A percentile compares a stretch with the other conserved stretches of the same genome.
These are phyloP conservation scores for Mystacides longicornis DNA, from an alignment of 2,888 invertebrate species.

Conservation along the genomic window DNA sequence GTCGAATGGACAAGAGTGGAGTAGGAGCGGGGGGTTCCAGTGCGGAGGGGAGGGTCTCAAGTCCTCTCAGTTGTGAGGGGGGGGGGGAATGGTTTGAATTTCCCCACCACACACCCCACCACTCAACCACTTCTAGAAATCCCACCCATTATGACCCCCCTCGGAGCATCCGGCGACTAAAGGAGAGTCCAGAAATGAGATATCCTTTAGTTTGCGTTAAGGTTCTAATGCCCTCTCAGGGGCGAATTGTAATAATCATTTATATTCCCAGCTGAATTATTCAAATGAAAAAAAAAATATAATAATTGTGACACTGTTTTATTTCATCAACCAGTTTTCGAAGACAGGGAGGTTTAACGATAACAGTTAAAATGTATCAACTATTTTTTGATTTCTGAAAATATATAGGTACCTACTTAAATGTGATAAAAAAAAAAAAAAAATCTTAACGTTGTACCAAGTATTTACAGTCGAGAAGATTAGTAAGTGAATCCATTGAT, in stretches of 20 bases:
- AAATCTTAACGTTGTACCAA: too few relatives aligned
- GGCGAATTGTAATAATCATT: conserved; percentile 7
- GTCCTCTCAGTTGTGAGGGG: conserved; percentile 1
- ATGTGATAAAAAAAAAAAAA: too few relatives aligned
- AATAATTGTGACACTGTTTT: too few relatives aligned
- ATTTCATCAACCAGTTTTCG: too few relatives aligned
- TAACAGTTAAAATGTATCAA: too few relatives aligned
- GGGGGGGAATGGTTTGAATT: conserved; percentile 4
- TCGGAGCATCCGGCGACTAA: conserved; percentile 13
- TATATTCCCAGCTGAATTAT: too few relatives aligned
- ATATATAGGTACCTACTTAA: too few relatives aligned
- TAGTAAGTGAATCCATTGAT: too few relatives aligned
- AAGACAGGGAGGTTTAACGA: too few relatives aligned
- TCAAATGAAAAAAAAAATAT: too few relatives aligned
- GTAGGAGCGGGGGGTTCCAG: conserved; percentile 3
- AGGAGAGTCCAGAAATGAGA: conserved; percentile 23
- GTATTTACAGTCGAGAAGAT: too few relatives aligned
- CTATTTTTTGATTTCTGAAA: too few relatives aligned
- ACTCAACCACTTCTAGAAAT: background rate
- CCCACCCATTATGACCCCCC: conserved; percentile 3
- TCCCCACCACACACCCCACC: background rate
- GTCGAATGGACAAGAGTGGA: conserved; percentile 11
- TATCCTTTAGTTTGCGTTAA: conserved; percentile 21
- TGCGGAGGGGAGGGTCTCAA: conserved; percentile 1
- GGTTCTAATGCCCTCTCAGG: conserved; percentile 10